Evolutionary conservation across 2,797 vertebrate genomes (phyloP), one percentile per base, ranked within the genome.

Genomic region (Lutjanus argentimaculatus): DNA sequence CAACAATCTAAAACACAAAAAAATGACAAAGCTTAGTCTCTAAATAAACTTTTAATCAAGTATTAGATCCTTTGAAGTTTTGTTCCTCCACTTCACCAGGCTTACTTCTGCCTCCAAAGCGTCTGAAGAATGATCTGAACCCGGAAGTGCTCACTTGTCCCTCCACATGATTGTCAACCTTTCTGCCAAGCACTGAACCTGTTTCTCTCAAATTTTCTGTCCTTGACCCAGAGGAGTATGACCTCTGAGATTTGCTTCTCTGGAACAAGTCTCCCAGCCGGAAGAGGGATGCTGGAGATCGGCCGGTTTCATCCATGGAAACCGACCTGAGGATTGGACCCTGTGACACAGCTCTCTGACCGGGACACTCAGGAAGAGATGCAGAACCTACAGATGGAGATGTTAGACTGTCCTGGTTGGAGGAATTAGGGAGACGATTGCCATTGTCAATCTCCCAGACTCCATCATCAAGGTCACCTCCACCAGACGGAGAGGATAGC

Each of bases 61-160:
- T 77, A n/a, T 75, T 80, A 2, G 21, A 81, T 72, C 43, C 55
- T 67, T 61, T 68, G 4, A 72, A 67, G 61, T 81, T 77, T 17
- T 75, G 57, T 40, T 93, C 91, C 9, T 94, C 91, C 46, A 77
- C 56, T n/a, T 92, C 91, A 3, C 67, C 72, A 0, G 90, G 64
- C 55, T 93, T 88, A 71, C 65, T 92, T 79, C 76, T 88, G 62
- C 90, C 90, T 75, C 96, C 95, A 2, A 96, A 92, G 48, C 94
- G 94, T 53, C 82, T 94, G 75, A 96, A 94, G 79, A 96, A 96
- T 56, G 93, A 95, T 12, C 90, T 89, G 10, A 96, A 78, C 30
- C 91, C 88, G 0, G 94, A 95, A 3, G 77, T 3, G 72, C 65
- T 82, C 12, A 8, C 70, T 61, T 83, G 88, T 4, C 79, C 86